Base-by-base conservation (phyloP, 2,888 invertebrate species). In the Calephelis perditalis region DNA sequence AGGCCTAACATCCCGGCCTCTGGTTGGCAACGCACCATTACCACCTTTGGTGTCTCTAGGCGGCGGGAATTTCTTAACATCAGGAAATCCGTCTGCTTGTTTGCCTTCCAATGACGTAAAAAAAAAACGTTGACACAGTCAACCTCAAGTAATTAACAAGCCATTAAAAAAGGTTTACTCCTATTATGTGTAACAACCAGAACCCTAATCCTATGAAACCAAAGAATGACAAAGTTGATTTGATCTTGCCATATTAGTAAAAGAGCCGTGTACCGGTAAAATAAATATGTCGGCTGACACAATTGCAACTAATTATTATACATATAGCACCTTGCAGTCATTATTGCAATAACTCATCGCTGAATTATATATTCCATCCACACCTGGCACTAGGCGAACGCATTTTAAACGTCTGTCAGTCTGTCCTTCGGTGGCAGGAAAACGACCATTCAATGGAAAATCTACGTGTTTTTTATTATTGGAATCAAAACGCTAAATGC, bases 371-470 rank as follows among this genome's bases (percentile, higher is more conserved):
- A 73, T 73, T 71, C 72, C 57, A 64, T 46, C 45, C 70, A 67
- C 65, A 59, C 52, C 57, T 47, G 58, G 57, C 59, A 26, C 52
- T 60, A 59, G 64, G 60, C 65, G 63, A 68, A 65, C 65, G 72
- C 71, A 71, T 71, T 69, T 63, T 68, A 65, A 70, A 65, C 62
- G 65, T 40, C 40, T 64, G 59, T 71, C 73, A 75, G 66, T 68
- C 74, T 68, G 77, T 72, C 79, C 82, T 84, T 79, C 79, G 73
- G 62, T 71, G 80, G 75, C 84, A 85, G 84, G 84, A 85, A 85
- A 85, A 74, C 73, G 68, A 64, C 70, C 72, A 71, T 74, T 77
- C 75, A 72, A 65, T 75, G 82, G 82, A 81, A 84, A 83, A 83
- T 82, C 77, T 71, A 70, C 70, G 8, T 40, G 5, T 40, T 40